These are phyloP conservation scores for Lepidothrix coronata DNA, from an alignment of 2,113 vertebrate genomes.

Conservation along the genomic window DNA sequence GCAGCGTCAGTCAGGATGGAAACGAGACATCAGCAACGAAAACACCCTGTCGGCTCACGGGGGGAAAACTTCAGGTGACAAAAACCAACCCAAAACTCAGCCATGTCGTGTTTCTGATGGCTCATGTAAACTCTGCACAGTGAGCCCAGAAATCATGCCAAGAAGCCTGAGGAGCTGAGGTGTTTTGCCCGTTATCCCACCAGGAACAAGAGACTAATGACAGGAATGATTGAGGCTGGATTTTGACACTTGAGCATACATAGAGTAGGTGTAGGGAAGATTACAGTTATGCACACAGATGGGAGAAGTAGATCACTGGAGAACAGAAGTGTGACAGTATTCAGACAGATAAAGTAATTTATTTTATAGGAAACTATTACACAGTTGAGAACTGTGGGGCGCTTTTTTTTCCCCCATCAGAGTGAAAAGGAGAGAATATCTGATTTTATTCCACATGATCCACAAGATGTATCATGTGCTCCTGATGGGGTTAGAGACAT, in stretches of 20 bases:
- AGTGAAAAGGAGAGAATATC: neutral
- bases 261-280: conserved; percentile 57
- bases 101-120: neutral
- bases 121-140: neutral
- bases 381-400: conserved; percentile 4
- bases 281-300: conserved; percentile 59
- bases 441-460: conserved; percentile 17
- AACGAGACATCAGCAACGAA: neutral
- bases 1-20: neutral
- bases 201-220: neutral
- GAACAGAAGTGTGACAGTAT: conserved; percentile 52
- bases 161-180: neutral
- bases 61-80: neutral
- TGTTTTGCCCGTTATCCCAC: neutral
- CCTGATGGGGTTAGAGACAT: conserved; percentile 14
- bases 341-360: conserved; percentile 62
- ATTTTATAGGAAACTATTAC: conserved; percentile 54
- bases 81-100: neutral
- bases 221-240: conserved; percentile 51
- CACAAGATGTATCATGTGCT: conserved; percentile 1
- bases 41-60: neutral
- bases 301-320: conserved; percentile 48
- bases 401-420: neutral
- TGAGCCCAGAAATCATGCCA: neutral
- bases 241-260: conserved; percentile 59